Evolutionary conservation across 2,113 vertebrate species (phyloP), one percentile per base, ranked within the genome.

Genomic region (Machaerirhynchus nigripectus): DNA sequence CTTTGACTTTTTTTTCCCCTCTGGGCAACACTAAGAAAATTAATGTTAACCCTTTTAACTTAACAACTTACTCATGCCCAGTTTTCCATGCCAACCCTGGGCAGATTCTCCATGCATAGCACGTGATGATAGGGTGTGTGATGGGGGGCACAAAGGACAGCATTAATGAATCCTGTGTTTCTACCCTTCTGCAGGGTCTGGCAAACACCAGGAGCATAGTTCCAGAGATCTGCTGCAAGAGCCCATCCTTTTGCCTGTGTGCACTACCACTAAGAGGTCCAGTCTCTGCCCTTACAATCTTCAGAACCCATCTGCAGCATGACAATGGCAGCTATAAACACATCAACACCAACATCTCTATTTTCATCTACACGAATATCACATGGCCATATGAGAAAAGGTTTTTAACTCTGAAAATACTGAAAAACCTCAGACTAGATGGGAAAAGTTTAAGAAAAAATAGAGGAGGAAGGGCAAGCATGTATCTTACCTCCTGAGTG

Each of bases 401-500:
- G 10, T 31, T 84, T 73, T 68, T 27, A 87, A 81, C 19, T 68
- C 52, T 37, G 73, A 61, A 83, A 88, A 76, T 24, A 76, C 1
- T 37, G 50, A 76, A 74, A 81, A 84, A 56, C n/a, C 15, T 96
- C 81, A 82, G 78, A 75, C 30, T 39, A 86, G 61, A 68, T 50
- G 61, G 31, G n/a, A 96, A 78, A 81, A 6, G 20, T 68, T 86
- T 42, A 90, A 84, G 67, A 50, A 86, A 87, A 70, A 92, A 94
- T 2, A 70, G 87, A 93, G 77, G 93, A 91, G 68, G 89, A 91
- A 93, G 68, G 73, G 31, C 56, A 61, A 95, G 83, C 44, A 37
- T 14, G 2, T 53, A 61, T 97, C 98, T 94, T 98, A 99, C 99
- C 99, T 99, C 97, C 99, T 98, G 70, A 99, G 98, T 13, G 99